phyloP scores from a whole-genome alignment of 2,797 vertebrate species.

The Paramormyrops hopkinsi region DNA sequence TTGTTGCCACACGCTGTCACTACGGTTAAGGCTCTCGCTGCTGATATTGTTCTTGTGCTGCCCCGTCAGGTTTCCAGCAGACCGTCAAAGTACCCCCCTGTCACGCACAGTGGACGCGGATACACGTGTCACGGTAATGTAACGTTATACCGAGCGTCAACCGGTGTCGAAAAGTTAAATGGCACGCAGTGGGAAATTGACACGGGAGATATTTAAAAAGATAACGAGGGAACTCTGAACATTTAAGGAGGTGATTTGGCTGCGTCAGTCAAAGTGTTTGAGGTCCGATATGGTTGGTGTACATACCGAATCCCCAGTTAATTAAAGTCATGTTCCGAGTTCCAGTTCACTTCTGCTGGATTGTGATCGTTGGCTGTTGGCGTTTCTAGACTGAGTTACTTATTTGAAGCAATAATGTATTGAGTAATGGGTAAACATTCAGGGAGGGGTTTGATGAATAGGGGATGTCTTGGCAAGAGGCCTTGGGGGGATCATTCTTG shows the following conservation, averaged over 20 bases:
- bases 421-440: not conserved
- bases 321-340: not conserved
- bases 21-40: not conserved
- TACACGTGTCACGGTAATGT: not conserved
- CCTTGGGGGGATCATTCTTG: not conserved
- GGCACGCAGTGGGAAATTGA: not conserved
- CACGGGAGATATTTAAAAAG: not conserved
- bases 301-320: not conserved
- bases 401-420: not conserved
- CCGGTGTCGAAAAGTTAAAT: not conserved
- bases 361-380: not conserved
- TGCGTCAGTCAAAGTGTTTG: not conserved
- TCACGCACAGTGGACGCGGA: not conserved
- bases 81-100: not conserved
- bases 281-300: not conserved
- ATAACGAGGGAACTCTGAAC: not conserved
- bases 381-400: not conserved
- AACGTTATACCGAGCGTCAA: not conserved
- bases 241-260: not conserved
- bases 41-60: not conserved
- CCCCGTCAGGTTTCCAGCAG: not conserved
- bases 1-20: not conserved
- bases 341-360: not conserved
- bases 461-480: not conserved
- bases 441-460: not conserved